A percentile compares a stretch with the other conserved stretches of the same genome.
phyloP scores from a whole-genome alignment of 1,140 invertebrate genomes.

The Zaprionus camerounensis region DNA sequence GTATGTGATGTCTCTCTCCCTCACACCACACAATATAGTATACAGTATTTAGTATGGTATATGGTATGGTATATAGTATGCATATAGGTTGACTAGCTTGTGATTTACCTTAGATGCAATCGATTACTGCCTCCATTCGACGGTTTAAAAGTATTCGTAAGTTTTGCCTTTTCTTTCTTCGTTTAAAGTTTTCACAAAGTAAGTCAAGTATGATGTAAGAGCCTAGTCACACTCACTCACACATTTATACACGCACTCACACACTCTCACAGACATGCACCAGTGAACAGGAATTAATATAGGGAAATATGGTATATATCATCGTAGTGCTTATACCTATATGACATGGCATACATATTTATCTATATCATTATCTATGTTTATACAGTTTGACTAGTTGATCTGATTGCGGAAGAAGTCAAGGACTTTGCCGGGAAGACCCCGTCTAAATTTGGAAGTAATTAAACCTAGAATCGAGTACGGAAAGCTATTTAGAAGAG shows the following conservation, averaged over 20 bases:
- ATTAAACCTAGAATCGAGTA: not conserved
- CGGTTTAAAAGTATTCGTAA: constrained; percentile 66
- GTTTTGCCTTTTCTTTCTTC: not conserved
- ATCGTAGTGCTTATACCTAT: constrained; percentile 23
- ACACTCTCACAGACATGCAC: constrained; percentile 23
- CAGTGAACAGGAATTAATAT: constrained; percentile 72
- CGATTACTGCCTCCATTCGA: constrained; percentile 34
- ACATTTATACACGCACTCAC: constrained; percentile 15
- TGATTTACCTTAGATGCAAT: constrained; percentile 38
- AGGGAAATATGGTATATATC: constrained; percentile 41
- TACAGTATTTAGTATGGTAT: constrained; percentile 12
- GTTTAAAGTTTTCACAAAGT: constrained; percentile 47
- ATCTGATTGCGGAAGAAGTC: not conserved
- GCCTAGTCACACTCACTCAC: not conserved
- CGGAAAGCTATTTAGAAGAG: not conserved
- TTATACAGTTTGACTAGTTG: constrained; percentile 22
- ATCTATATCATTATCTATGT: not conserved
- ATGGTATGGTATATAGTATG: constrained; percentile 15
- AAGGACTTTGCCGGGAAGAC: not conserved
- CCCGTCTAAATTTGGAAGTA: not conserved
- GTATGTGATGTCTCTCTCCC: not conserved
- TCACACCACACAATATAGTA: not conserved
- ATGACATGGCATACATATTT: constrained; percentile 12
- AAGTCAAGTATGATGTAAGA: constrained; percentile 16
- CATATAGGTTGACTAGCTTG: constrained; percentile 43